Evolutionary conservation across 2,888 invertebrate species (phyloP).

Genomic region (Cepaea hortensis): DNA sequence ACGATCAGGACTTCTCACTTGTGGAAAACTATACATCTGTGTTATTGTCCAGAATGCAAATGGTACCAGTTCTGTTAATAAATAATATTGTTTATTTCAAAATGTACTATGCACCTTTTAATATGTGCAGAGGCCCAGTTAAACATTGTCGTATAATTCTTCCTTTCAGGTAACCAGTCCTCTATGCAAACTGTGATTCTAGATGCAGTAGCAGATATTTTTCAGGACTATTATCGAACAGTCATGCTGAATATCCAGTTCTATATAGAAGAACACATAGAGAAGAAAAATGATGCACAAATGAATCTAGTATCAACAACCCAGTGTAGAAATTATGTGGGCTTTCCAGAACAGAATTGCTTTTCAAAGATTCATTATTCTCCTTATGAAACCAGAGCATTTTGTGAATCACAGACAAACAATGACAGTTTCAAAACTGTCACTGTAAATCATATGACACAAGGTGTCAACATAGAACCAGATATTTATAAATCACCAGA

Average conservation of each 20-base stretch:
- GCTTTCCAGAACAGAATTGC: background rate
- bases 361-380: too few species aligned
- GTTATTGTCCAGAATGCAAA: too few species aligned
- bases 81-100: too few species aligned
- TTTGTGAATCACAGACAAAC: background rate
- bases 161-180: slow-evolving; percentile 12
- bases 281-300: background rate
- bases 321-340: background rate
- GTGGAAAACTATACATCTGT: too few species aligned
- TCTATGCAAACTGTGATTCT: slow-evolving; percentile 33
- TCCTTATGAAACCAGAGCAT: background rate
- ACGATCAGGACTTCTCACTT: too few species aligned
- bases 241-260: background rate
- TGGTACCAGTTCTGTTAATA: too few species aligned
- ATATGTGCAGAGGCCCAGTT: too few species aligned
- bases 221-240: slow-evolving; percentile 19
- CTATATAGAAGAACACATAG: background rate
- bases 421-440: background rate
- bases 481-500: too few species aligned
- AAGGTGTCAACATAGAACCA: background rate
- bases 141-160: background rate
- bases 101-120: too few species aligned
- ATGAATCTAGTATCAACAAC: background rate
- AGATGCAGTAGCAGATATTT: slow-evolving; percentile 40
- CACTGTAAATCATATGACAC: background rate